Evolutionary conservation across 2,888 invertebrate species (phyloP), one percentile per base, ranked within the genome.

Genomic region (Habrosyne pyritoides): DNA sequence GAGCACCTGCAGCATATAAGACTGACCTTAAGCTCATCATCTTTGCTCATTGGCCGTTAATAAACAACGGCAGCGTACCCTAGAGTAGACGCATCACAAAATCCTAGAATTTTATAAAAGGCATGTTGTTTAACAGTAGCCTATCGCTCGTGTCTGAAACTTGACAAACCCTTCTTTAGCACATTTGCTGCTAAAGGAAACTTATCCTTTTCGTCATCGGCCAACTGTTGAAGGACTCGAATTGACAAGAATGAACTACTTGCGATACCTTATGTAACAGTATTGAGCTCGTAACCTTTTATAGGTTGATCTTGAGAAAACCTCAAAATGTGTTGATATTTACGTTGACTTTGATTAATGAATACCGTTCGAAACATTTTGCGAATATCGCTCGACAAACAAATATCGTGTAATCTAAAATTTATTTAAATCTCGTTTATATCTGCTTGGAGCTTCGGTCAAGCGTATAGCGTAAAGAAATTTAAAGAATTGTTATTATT

Each of bases 231-330:
- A 1, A 66, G 26, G 3, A 55, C 56, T 8, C 59, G 53, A 1
- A 66, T 64, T 4, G 67, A 28, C 68, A 10, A 69, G 33, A 46
- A 69, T 8, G 67, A 66, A 21, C 60, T 59, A 28, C 58, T 53
- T n/a, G n/a, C n/a, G n/a, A n/a, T n/a, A n/a, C n/a, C n/a, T n/a
- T n/a, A n/a, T n/a, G n/a, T n/a, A n/a, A 63, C 59, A 2, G 66
- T 71, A 8, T 56, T 57, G 14, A 71, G 49, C 21, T 61, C 61
- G 26, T 54, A 67, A 1, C 54, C 52, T 54, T 64, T 36, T n/a
- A 63, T 49, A 8, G 64, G 55, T 21, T 65, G 48, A 10, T 54
- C 33, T 8, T 42, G 33, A 4, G 46, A 21, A 33, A 52, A 54
- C 67, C 70, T 72, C 12, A 69, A 56, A 36, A 63, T 57, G 26